Evolutionary conservation across 2,797 vertebrate species (phyloP).

Genomic region (Falco peregrinus): DNA sequence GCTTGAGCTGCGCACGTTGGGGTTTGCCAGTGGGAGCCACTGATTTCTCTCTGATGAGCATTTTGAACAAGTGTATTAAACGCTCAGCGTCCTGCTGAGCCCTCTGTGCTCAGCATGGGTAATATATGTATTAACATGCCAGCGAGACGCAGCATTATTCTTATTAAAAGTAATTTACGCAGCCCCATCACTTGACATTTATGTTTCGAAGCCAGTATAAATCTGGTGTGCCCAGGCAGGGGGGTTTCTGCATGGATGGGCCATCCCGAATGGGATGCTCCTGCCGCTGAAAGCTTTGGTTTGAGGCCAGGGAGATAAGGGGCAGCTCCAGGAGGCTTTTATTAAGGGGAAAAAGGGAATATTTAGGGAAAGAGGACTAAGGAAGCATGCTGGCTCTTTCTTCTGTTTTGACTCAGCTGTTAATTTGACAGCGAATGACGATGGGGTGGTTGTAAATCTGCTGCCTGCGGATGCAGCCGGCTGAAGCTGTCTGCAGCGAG

Average conservation of each 20-base stretch:
- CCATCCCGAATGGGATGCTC: neutral
- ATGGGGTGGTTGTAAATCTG: slow-evolving; percentile 16
- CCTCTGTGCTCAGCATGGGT: neutral
- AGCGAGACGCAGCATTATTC: slow-evolving; percentile 25
- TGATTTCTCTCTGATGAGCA: neutral
- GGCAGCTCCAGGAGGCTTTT: neutral
- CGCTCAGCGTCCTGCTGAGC: neutral
- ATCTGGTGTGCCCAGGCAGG: neutral
- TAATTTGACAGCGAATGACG: slow-evolving; percentile 20
- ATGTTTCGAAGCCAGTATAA: neutral
- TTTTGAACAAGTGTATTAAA: slow-evolving; percentile 1
- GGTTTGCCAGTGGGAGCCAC: slow-evolving; percentile 28
- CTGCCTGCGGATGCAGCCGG: neutral
- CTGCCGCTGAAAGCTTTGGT: neutral
- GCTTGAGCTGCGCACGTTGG: slow-evolving; percentile 36
- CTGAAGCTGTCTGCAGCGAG: neutral
- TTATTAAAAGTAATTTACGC: slow-evolving; percentile 48
- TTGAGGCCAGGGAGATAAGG: neutral
- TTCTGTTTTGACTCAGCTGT: neutral
- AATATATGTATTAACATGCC: neutral
- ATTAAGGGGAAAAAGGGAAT: neutral
- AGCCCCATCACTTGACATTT: slow-evolving; percentile 35
- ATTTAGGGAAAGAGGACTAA: neutral
- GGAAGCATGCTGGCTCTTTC: neutral
- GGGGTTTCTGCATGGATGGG: slow-evolving; percentile 3